Percentiles rank a stretch among this genome's conserved stretches.
These are phyloP conservation scores for Palythoa heliodiscus DNA, from an alignment of 92 coral and sea anemone genomes.

Conservation along the genomic window DNA sequence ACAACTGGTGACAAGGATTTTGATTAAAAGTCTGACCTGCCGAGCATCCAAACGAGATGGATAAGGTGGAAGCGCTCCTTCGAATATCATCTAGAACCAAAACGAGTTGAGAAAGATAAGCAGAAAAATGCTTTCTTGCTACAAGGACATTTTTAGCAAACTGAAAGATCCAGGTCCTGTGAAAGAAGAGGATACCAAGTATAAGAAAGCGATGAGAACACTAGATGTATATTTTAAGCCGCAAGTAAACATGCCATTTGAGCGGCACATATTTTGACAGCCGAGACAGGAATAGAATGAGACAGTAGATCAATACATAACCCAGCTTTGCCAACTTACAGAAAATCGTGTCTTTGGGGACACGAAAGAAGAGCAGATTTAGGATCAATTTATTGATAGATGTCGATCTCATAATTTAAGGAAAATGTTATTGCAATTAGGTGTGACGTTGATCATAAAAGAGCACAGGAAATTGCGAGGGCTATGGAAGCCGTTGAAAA, in stretches of 20 bases:
- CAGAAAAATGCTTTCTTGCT: background rate
- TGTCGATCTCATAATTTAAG: background rate
- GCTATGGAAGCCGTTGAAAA: background rate
- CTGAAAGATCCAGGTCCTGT: background rate
- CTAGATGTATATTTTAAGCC: slow-evolving; percentile 41
- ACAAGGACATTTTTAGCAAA: background rate
- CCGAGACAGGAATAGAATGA: slow-evolving; percentile 13
- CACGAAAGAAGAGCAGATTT: background rate
- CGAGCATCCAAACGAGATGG: background rate
- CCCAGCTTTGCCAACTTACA: background rate
- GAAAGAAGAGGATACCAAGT: background rate
- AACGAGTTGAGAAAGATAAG: background rate
- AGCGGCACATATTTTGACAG: slow-evolving; percentile 43
- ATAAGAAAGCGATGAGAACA: background rate
- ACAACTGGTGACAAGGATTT: too few relatives aligned
- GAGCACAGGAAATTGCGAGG: background rate
- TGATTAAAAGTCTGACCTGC: too few relatives aligned
- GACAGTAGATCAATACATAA: slow-evolving; percentile 15
- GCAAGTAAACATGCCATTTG: slow-evolving; percentile 39
- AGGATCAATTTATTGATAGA: background rate
- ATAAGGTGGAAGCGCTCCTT: background rate
- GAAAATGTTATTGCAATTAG: background rate
- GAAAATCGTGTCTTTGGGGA: background rate
- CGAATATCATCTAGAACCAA: background rate
- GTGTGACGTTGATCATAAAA: background rate